Percentiles rank a stretch among this genome's conserved stretches.
These are phyloP conservation scores for Leptopilina clavipes DNA, from an alignment of 1,140 invertebrate species.

Conservation along the genomic window DNA sequence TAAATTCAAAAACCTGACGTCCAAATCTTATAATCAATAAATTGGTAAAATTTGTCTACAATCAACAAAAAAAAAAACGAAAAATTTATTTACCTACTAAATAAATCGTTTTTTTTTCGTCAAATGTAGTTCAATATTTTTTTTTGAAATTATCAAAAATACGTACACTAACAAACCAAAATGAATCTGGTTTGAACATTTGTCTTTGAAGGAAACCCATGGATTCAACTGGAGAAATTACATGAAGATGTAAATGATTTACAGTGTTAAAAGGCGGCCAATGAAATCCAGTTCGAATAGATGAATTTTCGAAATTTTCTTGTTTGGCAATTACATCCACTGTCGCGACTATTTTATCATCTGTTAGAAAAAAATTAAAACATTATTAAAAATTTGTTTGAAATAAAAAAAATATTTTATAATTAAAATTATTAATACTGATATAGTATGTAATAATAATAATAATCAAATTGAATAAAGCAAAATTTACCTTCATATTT, in stretches of 20 bases:
- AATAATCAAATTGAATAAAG: too few species aligned
- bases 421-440: too few species aligned
- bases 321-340: conserved; percentile 76
- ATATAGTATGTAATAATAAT: too few species aligned
- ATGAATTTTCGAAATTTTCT: conserved; percentile 74
- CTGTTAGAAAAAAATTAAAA: conserved; percentile 68
- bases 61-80: too few species aligned
- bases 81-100: too few species aligned
- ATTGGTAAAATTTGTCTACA: too few species aligned
- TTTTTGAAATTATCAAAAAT: conserved; percentile 27
- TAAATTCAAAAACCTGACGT: too few species aligned
- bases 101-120: too few species aligned
- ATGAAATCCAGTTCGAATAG: conserved; percentile 88
- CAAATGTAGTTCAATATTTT: neutral
- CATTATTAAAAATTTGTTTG: too few species aligned
- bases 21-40: too few species aligned
- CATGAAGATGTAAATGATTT: conserved; percentile 90
- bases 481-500: too few species aligned
- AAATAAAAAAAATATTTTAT: conserved; percentile 21
- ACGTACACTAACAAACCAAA: conserved; percentile 91
- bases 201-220: conserved; percentile 82
- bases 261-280: conserved; percentile 93
- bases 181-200: conserved; percentile 84
- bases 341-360: conserved; percentile 79
- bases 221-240: conserved; percentile 85